Base-by-base conservation (phyloP, 2,797 vertebrate species). In the Cottoperca gobio region DNA sequence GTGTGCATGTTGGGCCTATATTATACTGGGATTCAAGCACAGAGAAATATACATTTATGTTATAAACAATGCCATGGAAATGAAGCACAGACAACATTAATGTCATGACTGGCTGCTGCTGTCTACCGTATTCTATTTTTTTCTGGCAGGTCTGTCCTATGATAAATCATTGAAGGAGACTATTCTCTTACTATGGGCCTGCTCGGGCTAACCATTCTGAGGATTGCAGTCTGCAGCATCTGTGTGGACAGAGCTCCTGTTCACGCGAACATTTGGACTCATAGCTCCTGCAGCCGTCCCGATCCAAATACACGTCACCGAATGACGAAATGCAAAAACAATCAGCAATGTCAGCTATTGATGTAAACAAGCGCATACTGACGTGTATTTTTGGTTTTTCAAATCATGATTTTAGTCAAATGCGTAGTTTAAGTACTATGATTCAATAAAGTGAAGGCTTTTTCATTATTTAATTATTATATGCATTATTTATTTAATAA, bases 221-320 rank as follows among this genome's bases (percentile, higher is more conserved):
- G 17, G 39, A 48, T 17, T 83, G 62, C 73, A 78, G 76, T 73
- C 65, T 62, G 73, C 65, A 81, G 64, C 48, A 6, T 13, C 9
- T 45, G 19, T 46, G 17, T 21, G 63, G 61, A 79, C 61, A 70
- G 26, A 33, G 73, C 39, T 71, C 43, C 70, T 46, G 26, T 83
- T 79, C 70, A 84, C 39, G 58, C 67, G 12, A 73, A 78, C 76
- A 54, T 58, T 53, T 63, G 42, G 67, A 54, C 69, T 65, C 55
- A 42, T 70, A 74, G 73, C 65, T 60, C 71, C 14, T 12, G 23
- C 78, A 39, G 26, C 17, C 66, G 70, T 57, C 65, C 62, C 39
- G 46, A 78, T 61, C 79, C 76, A 82, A 74, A 88, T 78, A 83
- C 72, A 89, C 88, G 86, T 90, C 90, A 91, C 46, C 73, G 73